Percentiles rank a stretch among this genome's conserved stretches.
These are phyloP conservation scores for Oedothorax gibbosus DNA, from an alignment of 1,140 invertebrate species.

Conservation along the genomic window DNA sequence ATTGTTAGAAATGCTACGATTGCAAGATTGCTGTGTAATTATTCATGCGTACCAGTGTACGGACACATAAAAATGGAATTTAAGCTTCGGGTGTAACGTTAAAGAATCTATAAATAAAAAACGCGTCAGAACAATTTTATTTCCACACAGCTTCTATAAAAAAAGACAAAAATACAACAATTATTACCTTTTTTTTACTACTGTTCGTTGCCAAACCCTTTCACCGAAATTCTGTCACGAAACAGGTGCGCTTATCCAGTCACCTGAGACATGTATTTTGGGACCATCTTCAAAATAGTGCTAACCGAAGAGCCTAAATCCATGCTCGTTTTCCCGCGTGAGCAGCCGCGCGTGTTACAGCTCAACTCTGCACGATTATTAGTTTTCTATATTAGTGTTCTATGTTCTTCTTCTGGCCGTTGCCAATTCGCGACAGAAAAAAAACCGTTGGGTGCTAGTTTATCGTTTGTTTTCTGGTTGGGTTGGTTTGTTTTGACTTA, in stretches of 20 bases:
- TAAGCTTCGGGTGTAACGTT: too few species aligned
- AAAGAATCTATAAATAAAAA: too few species aligned
- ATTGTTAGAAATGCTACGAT: too few species aligned
- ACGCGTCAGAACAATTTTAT: too few species aligned
- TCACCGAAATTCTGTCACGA: neutral
- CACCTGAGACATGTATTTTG: slow-evolving; percentile 42
- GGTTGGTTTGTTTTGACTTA: neutral
- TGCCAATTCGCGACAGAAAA: neutral
- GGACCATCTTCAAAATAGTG: slow-evolving; percentile 18
- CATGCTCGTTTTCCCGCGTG: slow-evolving; percentile 42
- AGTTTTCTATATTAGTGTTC: slow-evolving; percentile 31
- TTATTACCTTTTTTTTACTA: neutral
- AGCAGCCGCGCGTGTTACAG: slow-evolving; percentile 45
- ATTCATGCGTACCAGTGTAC: too few species aligned
- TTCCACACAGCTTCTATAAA: too few species aligned
- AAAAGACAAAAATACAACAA: neutral
- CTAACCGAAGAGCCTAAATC: slow-evolving; percentile 14
- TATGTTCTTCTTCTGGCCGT: neutral
- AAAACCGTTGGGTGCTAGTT: slow-evolving; percentile 25
- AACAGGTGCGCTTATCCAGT: slow-evolving; percentile 15
- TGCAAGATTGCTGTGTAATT: too few species aligned
- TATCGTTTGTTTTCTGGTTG: slow-evolving; percentile 16
- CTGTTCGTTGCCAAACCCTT: neutral
- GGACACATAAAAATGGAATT: too few species aligned
- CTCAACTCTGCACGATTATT: slow-evolving; percentile 36